Conservation (phyloP, 1,140 invertebrate genomes). For the Nephila pilipes region DNA sequence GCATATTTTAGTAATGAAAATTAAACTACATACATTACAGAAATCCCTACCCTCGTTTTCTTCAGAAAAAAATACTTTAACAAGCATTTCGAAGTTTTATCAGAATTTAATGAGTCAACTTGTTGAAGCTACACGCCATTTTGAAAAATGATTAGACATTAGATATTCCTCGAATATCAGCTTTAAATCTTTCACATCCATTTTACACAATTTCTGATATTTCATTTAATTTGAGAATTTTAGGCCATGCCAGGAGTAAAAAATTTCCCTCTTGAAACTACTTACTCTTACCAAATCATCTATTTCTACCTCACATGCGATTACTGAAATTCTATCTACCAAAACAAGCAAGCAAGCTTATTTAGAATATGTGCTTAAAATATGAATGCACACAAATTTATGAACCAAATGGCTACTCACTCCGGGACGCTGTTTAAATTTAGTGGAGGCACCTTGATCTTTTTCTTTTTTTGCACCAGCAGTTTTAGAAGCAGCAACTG, state of each 20-base stretch:
- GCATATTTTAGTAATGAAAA: too few species aligned
- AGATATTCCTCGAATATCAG: too few species aligned
- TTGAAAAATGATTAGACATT: too few species aligned
- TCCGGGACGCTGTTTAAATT: background rate
- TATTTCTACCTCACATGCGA: constrained; percentile 14
- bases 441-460: background rate
- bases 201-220: too few species aligned
- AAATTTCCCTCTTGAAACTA: background rate
- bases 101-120: too few species aligned
- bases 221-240: background rate
- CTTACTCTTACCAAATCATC: background rate
- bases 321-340: constrained; percentile 4
- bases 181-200: too few species aligned
- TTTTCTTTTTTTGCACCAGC: constrained; percentile 38
- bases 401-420: constrained; percentile 29
- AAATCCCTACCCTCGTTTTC: too few species aligned
- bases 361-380: constrained; percentile 8
- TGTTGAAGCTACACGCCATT: too few species aligned
- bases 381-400: constrained; percentile 20
- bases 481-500: constrained; percentile 34
- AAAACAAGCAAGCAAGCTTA: background rate
- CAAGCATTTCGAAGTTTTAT: too few species aligned
- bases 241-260: background rate
- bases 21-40: too few species aligned
- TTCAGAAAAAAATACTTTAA: too few species aligned